Evolutionary conservation across 2,113 vertebrate genomes (phyloP), one percentile per base, ranked within the genome.

Genomic region (Ptyas mucosa): DNA sequence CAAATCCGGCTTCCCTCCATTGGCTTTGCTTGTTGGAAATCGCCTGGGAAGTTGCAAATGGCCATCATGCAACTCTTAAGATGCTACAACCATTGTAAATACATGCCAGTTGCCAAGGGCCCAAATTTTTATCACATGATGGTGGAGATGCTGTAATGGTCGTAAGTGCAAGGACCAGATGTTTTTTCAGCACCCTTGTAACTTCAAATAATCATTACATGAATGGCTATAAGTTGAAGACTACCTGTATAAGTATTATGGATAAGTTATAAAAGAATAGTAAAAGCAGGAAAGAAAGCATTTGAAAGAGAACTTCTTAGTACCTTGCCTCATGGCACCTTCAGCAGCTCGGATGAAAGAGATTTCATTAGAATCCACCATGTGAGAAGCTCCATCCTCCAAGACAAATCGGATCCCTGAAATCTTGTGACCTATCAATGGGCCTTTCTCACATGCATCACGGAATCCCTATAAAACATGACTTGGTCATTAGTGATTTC

Each of bases 291-390:
- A 54, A 6, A 57, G 7, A 85, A 51, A 9, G 8, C 4, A 1
- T 89, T 34, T 39, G n/a, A 52, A 26, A n/a, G 92, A 64, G 20
- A 85, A 39, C 29, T 18, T 15, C 3, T 92, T 10, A 0, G 15
- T 95, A 99, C 99, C 99, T 98, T 99, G 99, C 94, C 98, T 99
- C 0, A 99, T 93, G 75, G 99, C 99, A 11, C 99, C 99, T 97
- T 99, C 99, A 94, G 98, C 99, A 3, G 99, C 99, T 10, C 99
- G 98, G 94, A 99, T 98, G 97, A 99, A 99, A 75, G 99, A 97
- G 86, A 99, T 96, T 94, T 99, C 99, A 4, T 99, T 99, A 3
- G 99, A 99, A 95, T 99, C 99, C 53, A 99, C 99, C 98, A 99
- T 98, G 97, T 99, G 99, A 90, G 98, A 94, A 0, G 98, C 99